A percentile compares a stretch with the other conserved stretches of the same genome.
phyloP scores from a whole-genome alignment of 2,797 vertebrate genomes.

The Euphonia xanthogaster region DNA sequence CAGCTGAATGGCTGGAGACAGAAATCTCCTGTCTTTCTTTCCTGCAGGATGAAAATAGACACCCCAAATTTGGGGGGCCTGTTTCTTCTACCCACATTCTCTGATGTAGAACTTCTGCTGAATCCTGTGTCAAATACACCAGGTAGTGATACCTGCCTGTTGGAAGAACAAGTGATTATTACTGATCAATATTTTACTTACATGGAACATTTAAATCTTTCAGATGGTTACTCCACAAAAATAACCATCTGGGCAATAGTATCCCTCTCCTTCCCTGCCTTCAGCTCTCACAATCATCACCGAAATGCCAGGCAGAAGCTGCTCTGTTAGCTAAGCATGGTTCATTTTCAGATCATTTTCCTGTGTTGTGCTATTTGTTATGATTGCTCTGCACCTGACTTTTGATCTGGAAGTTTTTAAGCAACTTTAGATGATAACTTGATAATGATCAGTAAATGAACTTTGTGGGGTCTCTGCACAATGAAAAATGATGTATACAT shows the following conservation, averaged over 20 bases:
- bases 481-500: not conserved
- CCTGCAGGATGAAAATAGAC: not conserved
- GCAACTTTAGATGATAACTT: not conserved
- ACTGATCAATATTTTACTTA: not conserved
- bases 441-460: not conserved
- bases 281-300: not conserved
- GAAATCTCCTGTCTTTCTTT: not conserved
- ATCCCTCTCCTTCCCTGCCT: not conserved
- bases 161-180: not conserved
- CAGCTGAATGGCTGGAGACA: not conserved
- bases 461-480: not conserved
- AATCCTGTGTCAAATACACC: not conserved
- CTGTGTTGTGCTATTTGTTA: not conserved
- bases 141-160: not conserved
- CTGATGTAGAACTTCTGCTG: not conserved
- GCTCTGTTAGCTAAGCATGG: not conserved
- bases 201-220: not conserved
- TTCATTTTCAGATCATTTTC: not conserved
- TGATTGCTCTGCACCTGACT: not conserved
- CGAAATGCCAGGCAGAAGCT: not conserved
- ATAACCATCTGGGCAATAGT: not conserved
- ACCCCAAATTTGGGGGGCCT: not conserved
- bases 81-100: not conserved
- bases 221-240: not conserved
- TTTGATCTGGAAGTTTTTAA: not conserved